Base-by-base conservation (phyloP, 1,140 invertebrate species). In the Brachionus plicatilis region DNA sequence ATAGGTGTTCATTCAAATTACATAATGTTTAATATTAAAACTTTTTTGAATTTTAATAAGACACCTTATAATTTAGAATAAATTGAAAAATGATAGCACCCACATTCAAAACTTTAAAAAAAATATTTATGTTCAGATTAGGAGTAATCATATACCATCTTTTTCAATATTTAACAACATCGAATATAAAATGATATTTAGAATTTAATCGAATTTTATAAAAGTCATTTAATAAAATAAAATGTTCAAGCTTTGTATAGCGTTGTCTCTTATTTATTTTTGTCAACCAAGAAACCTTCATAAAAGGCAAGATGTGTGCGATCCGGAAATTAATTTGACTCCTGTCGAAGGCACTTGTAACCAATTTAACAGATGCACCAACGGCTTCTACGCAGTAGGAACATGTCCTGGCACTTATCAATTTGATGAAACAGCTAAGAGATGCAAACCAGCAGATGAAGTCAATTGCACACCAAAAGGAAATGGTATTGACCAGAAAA, bases 41-140 rank as follows among this genome's bases (percentile, higher is more conserved):
- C 33, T 7, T 37, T 37, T 37, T 37, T 3, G 27, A 29, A 29
- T 29, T 29, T 29, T 29, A 29, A 29, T 0, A 37, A 37, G 33
- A 37, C 33, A 37, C 33, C 33, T 37, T 37, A 6, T 7, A 5
- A 37, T 37, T 37, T 37, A 37, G 33, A 6, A 37, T 5, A 37
- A 37, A 37, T 37, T 37, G 53, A 17, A 56, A 56, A 56, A n/a
- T 56, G 53, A 56, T 56, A 56, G 14, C 3, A 6, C 4, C 17
- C 29, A 9, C 65, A 29, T 9, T 27, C 12, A 33, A 68, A 33
- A 65, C 17, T 68, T 37, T 29, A 68, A 68, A 27, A 33, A 72
- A 72, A 72, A 72, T 72, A 72, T 72, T 72, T 72, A 72, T 72
- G 29, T 72, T 72, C n/a, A 72, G 68, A 72, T 72, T 72, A 72